Conservation (phyloP, 2,888 invertebrate genomes). For the Acleris holmiana region DNA sequence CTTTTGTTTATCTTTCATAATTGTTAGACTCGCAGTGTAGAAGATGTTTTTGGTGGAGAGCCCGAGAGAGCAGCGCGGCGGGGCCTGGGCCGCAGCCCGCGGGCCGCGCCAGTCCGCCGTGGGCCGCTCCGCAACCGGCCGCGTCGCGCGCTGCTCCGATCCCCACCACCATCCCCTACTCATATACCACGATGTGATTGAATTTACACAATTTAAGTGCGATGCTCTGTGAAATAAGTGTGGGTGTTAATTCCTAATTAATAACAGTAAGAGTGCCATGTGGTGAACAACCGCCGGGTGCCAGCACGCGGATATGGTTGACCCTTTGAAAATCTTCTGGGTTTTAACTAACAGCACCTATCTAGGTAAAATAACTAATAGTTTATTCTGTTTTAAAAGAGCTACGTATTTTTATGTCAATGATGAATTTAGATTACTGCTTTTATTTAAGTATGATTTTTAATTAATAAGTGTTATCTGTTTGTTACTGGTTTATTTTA, state of each 20-base stretch:
- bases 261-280: conserved; percentile 67
- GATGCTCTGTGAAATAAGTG: conserved; percentile 43
- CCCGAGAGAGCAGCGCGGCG: conserved; percentile 71
- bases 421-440: too few relatives aligned
- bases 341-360: conserved; percentile 93
- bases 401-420: neutral
- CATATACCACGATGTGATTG: conserved; percentile 47
- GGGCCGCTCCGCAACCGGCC: conserved; percentile 67
- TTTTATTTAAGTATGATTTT: neutral
- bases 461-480: neutral
- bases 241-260: conserved; percentile 49
- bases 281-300: conserved; percentile 70
- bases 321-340: conserved; percentile 93
- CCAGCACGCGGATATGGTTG: conserved; percentile 87
- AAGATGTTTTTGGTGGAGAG: conserved; percentile 44
- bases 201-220: conserved; percentile 39
- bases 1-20: conserved; percentile 16
- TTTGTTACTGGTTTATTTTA: neutral
- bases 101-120: conserved; percentile 77
- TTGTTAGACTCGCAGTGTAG: conserved; percentile 20
- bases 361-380: conserved; percentile 83
- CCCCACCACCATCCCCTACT: conserved; percentile 41
- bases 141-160: conserved; percentile 52
- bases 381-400: neutral
- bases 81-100: conserved; percentile 63